These are phyloP conservation scores for Atta colombica DNA, from an alignment of 1,140 invertebrate genomes.

Conservation along the genomic window DNA sequence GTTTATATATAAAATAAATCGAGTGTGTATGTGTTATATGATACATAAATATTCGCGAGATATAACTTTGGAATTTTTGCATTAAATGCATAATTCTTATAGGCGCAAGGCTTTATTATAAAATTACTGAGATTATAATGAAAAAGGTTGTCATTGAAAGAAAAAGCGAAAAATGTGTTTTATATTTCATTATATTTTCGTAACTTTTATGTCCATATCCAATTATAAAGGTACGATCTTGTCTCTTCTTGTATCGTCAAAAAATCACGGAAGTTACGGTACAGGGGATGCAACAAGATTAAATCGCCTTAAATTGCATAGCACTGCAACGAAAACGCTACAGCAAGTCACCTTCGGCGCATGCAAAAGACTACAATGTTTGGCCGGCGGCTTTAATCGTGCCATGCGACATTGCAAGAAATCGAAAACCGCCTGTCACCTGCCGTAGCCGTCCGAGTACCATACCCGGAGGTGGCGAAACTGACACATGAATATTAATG, in stretches of 20 bases:
- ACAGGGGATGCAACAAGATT: constrained; percentile 13
- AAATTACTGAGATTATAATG: not conserved
- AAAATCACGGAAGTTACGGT: constrained; percentile 26
- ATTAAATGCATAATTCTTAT: not conserved
- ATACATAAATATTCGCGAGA: not conserved
- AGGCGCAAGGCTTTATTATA: not conserved
- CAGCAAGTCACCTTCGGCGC: constrained; percentile 45
- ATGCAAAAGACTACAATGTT: constrained; percentile 27
- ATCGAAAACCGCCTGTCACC: constrained; percentile 55
- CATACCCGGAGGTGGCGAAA: constrained; percentile 50
- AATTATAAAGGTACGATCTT: not conserved
- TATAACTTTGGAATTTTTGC: not conserved
- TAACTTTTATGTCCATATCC: not conserved
- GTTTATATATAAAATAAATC: constrained; percentile 12
- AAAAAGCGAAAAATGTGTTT: not conserved
- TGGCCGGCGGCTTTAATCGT: constrained; percentile 31
- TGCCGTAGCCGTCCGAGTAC: not conserved
- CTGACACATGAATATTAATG: constrained; percentile 65
- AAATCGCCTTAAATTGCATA: constrained; percentile 22
- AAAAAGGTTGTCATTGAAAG: not conserved
- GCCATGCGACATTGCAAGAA: constrained; percentile 44
- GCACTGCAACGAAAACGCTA: not conserved
- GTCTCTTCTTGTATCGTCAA: not conserved
- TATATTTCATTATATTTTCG: not conserved
- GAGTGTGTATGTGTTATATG: not conserved